A percentile compares a stretch with the other conserved stretches of the same genome.
Conservation (phyloP, 2,113 vertebrate species). For the Sinocyclocheilus rhinocerous region DNA sequence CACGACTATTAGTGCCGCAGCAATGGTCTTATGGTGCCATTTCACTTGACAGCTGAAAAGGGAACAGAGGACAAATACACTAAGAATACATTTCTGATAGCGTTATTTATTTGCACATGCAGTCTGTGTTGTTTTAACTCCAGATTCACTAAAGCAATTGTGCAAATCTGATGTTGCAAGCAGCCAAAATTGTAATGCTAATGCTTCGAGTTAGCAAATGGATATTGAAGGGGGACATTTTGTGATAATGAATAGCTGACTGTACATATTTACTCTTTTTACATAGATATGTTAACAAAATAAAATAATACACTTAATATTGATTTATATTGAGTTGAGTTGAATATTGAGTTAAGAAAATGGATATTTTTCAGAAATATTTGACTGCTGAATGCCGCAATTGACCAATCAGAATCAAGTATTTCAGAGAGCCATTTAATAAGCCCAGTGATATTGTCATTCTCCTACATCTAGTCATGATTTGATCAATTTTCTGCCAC, state of each 20-base stretch:
- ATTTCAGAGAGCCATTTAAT: not conserved
- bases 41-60: not conserved
- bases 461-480: not conserved
- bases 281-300: too few species aligned
- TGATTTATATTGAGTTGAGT: not conserved
- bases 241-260: not conserved
- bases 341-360: not conserved
- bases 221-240: not conserved
- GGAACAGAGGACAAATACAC: not conserved
- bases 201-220: not conserved
- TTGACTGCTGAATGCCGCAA: not conserved
- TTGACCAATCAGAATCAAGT: not conserved
- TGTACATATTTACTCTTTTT: not conserved
- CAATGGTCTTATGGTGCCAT: slow-evolving; percentile 29
- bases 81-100: not conserved
- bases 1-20: not conserved
- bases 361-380: not conserved
- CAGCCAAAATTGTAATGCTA: not conserved
- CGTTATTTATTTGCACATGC: not conserved
- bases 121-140: not conserved
- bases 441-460: not conserved
- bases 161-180: not conserved
- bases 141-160: not conserved
- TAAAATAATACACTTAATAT: not conserved
- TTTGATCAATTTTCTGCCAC: not conserved